Percentiles rank a stretch among this genome's conserved stretches.
Conservation (phyloP, 2,113 vertebrate species). For the Circaetus cinerascens region DNA sequence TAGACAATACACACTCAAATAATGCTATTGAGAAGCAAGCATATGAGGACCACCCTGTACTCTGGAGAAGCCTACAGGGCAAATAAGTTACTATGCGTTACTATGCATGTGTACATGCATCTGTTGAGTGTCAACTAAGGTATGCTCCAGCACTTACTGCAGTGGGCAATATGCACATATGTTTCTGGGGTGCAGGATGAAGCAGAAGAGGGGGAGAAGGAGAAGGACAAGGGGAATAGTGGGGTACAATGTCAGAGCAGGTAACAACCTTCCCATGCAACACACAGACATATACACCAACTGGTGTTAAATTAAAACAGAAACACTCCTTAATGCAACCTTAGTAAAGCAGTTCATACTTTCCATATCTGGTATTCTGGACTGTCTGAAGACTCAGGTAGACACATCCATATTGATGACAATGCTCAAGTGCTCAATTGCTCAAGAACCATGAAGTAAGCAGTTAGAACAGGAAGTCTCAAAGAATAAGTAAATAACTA, state of each 20-base stretch:
- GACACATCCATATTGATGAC: neutral
- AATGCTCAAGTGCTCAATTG: neutral
- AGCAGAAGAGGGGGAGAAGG: neutral
- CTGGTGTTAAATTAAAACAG: neutral
- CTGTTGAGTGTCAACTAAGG: neutral
- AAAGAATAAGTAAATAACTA: neutral
- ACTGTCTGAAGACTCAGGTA: neutral
- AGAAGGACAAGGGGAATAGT: neutral
- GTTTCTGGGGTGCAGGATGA: neutral
- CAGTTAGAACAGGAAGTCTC: neutral
- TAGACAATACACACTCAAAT: neutral
- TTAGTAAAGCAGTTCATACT: neutral
- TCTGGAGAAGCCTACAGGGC: neutral
- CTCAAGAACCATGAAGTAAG: neutral
- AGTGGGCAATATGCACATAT: rapidly evolving
- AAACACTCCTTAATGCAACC: neutral
- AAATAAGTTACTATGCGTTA: neutral
- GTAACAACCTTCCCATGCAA: neutral
- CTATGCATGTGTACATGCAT: rapidly evolving
- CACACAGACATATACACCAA: neutral
- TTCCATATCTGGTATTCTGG: neutral
- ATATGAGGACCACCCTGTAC: neutral
- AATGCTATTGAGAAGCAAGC: neutral
- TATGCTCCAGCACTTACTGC: neutral
- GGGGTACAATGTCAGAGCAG: neutral